Evolutionary conservation across 1,140 invertebrate genomes (phyloP), one percentile per base, ranked within the genome.

Genomic region (Hydropsyche tenuis): DNA sequence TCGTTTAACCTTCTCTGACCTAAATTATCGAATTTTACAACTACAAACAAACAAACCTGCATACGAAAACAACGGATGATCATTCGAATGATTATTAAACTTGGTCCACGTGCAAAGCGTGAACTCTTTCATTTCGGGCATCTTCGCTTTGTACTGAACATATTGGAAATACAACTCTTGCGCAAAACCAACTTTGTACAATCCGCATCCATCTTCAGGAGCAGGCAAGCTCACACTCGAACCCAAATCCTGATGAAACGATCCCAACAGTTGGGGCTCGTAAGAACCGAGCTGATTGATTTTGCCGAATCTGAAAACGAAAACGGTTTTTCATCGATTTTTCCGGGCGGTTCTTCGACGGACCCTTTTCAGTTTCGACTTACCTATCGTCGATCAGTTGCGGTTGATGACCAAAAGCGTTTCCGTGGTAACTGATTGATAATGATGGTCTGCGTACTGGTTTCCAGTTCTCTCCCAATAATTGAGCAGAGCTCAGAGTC

Each of bases 1-100:
- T n/a, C n/a, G n/a, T n/a, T n/a, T n/a, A n/a, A n/a, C n/a, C n/a
- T n/a, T n/a, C n/a, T n/a, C n/a, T n/a, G n/a, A n/a, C n/a, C n/a
- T n/a, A n/a, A n/a, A n/a, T n/a, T 37, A 37, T 37, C 30, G 9
- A 4, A 37, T 4, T 37, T 37, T 37, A 37, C 9, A 37, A 37
- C 3, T 37, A 4, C 3, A 37, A 9, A 37, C 30, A 4, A 18
- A 37, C 62, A 1, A 81, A 94, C 92, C 89, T 81, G 92, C 87
- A 80, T 94, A 94, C 42, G 92, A 93, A 79, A 94, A 91, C 64
- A 94, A 78, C 0, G 92, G 91, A 85, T 94, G 92, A 79, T 94
- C 92, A 60, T 89, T 90, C 12, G 88, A 88, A 78, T 94, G 92
- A 80, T 94, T 94, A 72, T 88, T 88, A 74, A 93, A 93, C 77